Conservation (phyloP, 1,140 invertebrate species). For the Drosophila aff. region DNA sequence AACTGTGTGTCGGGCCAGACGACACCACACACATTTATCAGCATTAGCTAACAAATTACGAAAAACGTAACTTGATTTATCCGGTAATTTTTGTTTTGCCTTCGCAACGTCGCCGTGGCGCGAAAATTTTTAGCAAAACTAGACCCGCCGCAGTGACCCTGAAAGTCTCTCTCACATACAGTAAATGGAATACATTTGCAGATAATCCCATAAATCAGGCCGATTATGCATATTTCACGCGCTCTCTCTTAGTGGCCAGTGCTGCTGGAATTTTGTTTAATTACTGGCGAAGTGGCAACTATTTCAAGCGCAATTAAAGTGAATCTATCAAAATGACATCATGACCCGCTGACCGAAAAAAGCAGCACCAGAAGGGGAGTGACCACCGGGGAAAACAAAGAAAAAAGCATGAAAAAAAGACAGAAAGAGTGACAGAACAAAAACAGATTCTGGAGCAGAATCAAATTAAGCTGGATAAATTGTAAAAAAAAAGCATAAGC, state of each 20-base stretch:
- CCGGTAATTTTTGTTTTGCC: slow-evolving; percentile 77
- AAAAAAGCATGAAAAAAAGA: slow-evolving; percentile 1
- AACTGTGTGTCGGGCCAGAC: slow-evolving; percentile 51
- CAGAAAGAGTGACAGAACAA: slow-evolving; percentile 9
- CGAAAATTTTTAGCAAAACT: slow-evolving; percentile 45
- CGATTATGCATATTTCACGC: slow-evolving; percentile 31
- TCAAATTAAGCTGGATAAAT: slow-evolving; percentile 68
- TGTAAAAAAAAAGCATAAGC: slow-evolving; percentile 46
- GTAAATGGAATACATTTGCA: slow-evolving; percentile 22
- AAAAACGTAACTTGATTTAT: slow-evolving; percentile 84
- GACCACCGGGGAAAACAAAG: slow-evolving; percentile 6
- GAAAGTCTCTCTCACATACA: slow-evolving; percentile 53
- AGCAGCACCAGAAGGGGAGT: slow-evolving; percentile 33
- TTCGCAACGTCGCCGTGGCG: slow-evolving; percentile 17
- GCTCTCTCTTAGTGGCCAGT: background rate
- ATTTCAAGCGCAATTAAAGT: slow-evolving; percentile 65
- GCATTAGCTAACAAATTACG: slow-evolving; percentile 84
- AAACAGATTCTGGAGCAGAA: slow-evolving; percentile 30
- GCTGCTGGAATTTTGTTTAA: slow-evolving; percentile 39
- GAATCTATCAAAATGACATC: slow-evolving; percentile 79
- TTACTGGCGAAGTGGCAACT: slow-evolving; percentile 21
- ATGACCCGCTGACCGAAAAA: slow-evolving; percentile 78
- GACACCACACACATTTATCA: slow-evolving; percentile 74
- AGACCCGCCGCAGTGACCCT: slow-evolving; percentile 51
- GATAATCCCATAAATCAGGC: slow-evolving; percentile 29